These are phyloP conservation scores for Megaptera novaeangliae DNA, from an alignment of 2,113 vertebrate genomes.

Conservation along the genomic window DNA sequence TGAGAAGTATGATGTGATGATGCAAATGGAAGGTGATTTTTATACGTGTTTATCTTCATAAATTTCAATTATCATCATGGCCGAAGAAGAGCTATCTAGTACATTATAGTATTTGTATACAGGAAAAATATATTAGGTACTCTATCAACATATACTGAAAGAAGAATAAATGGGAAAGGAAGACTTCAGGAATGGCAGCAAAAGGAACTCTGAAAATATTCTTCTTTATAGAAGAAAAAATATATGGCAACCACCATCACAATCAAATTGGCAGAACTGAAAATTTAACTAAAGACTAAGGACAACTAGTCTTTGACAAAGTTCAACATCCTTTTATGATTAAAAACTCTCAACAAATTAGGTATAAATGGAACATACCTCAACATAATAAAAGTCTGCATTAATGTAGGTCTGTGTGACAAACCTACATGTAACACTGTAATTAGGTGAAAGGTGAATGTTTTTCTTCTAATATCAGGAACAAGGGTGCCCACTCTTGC, in stretches of 20 bases:
- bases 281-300: background rate
- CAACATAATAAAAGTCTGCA: background rate
- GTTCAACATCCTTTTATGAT: background rate
- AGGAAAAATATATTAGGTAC: background rate
- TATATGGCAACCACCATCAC: background rate
- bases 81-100: background rate
- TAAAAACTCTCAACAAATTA: too few relatives aligned
- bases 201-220: background rate
- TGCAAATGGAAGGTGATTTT: background rate
- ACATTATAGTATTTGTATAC: background rate
- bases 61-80: background rate
- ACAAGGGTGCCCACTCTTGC: background rate
- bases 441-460: background rate
- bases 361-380: background rate
- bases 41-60: background rate
- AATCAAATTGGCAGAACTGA: background rate
- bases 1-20: too few relatives aligned
- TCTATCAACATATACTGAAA: background rate
- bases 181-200: background rate
- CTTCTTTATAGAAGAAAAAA: background rate
- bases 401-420: background rate
- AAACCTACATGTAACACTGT: background rate
- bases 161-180: background rate
- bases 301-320: background rate
- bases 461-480: background rate